Conservation (phyloP, 2,888 invertebrate genomes). For the Drosophila melanosoma region DNA sequence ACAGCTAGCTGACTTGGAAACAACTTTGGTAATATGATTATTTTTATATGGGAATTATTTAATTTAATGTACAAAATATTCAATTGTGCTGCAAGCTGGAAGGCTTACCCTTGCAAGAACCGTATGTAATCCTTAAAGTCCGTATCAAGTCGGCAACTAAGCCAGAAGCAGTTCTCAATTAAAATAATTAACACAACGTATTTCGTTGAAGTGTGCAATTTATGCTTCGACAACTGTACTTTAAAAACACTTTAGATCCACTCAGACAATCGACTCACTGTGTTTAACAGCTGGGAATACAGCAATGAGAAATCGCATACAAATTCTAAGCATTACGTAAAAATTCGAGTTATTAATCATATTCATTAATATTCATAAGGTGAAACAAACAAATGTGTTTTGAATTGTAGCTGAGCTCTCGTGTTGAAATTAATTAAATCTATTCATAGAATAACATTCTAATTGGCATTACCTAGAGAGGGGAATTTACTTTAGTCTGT, state of each 20-base stretch:
- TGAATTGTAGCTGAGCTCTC: background rate
- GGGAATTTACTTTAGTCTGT: background rate
- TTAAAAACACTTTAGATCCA: background rate
- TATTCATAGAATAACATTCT: background rate
- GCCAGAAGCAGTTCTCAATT: background rate
- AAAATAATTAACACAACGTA: background rate
- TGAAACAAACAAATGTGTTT: background rate
- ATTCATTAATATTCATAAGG: background rate
- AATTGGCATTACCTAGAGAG: background rate
- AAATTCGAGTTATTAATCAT: slow-evolving; percentile 16
- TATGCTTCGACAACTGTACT: background rate
- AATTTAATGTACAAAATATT: background rate
- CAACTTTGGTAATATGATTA: background rate
- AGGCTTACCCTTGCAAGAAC: too few species aligned
- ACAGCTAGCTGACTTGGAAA: background rate
- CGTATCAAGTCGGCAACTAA: background rate
- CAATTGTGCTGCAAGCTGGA: background rate
- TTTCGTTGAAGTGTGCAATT: background rate
- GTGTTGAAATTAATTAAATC: background rate
- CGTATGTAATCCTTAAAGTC: background rate
- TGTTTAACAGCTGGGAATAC: background rate
- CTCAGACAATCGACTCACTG: slow-evolving; percentile 12
- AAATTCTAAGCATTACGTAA: slow-evolving; percentile 7
- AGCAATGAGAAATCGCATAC: background rate
- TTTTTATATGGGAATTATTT: background rate